Base-by-base conservation (phyloP, 1,140 invertebrate genomes). In the Gonatopus flavifemur region DNA sequence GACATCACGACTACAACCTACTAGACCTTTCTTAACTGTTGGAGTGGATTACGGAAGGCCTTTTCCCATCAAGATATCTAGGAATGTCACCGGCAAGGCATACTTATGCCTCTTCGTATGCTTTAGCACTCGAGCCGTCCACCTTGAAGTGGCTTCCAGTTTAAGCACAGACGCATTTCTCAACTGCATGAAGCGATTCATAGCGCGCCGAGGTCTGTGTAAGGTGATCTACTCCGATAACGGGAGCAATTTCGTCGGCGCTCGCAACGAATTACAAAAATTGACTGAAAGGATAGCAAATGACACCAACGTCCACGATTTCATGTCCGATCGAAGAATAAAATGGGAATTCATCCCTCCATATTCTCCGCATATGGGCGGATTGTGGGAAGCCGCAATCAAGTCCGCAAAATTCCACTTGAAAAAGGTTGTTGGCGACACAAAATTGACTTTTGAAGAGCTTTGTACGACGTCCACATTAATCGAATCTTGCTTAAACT, bases 161-260 rank as follows among this genome's bases (percentile, higher is more conserved):
- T n/a, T n/a, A n/a, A n/a, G n/a, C n/a, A n/a, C n/a, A n/a, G n/a
- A n/a, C n/a, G n/a, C n/a, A n/a, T n/a, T 48, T 9, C 18, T 48
- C 5, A 13, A 30, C 1, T 5, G 19, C n/a, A 38, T 13, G 13
- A 39, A 28, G 7, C 33, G 45, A 9, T 48, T 48, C 16, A 22
- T 20, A 10, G 25, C 25, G 4, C 36, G 52, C 56, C 42, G 63
- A 53, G 68, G 56, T 20, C 22, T 40, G 15, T 59, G 64, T 30
- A 71, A 21, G 52, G 59, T 37, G 69, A 67, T 0, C 66, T 61
- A n/a, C n/a, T n/a, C n/a, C n/a, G n/a, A n/a, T n/a, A n/a, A n/a
- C n/a, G n/a, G n/a, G n/a, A n/a, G n/a, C 0, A 75, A 69, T 45
- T 75, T 76, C 39, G 43, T 66, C 9, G 66, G 64, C 3, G 59